These are phyloP conservation scores for Salvelinus alpinus DNA, from an alignment of 2,113 vertebrate genomes.

Conservation along the genomic window DNA sequence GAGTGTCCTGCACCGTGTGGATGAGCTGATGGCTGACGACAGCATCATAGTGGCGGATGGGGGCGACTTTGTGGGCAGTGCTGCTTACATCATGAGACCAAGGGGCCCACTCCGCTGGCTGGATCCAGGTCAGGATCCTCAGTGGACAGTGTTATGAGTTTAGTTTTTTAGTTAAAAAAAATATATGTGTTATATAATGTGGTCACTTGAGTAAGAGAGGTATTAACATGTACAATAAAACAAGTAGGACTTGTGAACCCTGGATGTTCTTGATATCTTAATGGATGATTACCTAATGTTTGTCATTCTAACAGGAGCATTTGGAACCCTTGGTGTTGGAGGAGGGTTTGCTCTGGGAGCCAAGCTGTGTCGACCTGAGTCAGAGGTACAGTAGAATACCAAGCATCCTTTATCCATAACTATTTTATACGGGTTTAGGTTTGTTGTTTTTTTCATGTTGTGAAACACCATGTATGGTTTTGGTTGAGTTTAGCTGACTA, in stretches of 20 bases:
- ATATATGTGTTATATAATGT: too few relatives aligned
- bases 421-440: conserved; percentile 73
- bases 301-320: conserved; percentile 79
- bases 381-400: conserved; percentile 76
- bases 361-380: conserved; percentile 87
- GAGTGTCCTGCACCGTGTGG: conserved; percentile 79
- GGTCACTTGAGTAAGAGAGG: too few relatives aligned
- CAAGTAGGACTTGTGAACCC: neutral
- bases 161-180: too few relatives aligned
- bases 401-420: neutral
- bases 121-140: conserved; percentile 81
- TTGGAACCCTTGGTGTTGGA: conserved; percentile 92
- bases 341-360: conserved; percentile 93
- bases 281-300: neutral
- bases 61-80: conserved; percentile 91
- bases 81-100: conserved; percentile 86
- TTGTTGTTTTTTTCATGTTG: neutral
- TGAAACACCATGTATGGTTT: conserved; percentile 57
- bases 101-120: conserved; percentile 86
- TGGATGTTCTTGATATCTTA: neutral
- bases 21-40: conserved; percentile 81
- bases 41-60: conserved; percentile 88
- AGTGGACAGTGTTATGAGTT: too few relatives aligned
- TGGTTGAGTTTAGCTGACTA: conserved; percentile 57
- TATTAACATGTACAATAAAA: too few relatives aligned